Conservation (phyloP, 1,140 invertebrate species). For the Drosophila melanogaster region DNA sequence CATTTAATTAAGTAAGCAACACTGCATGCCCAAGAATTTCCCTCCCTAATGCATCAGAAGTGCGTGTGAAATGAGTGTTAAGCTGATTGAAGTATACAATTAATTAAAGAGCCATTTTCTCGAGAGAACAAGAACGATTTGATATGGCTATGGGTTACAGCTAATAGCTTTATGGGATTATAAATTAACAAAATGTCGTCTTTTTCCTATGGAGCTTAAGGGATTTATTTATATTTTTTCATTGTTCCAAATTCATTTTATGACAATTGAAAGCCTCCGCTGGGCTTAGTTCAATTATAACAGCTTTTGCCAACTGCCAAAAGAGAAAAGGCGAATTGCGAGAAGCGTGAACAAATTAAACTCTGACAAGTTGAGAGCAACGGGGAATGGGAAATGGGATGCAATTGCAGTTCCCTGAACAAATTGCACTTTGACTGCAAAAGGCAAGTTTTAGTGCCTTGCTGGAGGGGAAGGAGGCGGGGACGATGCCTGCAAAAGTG, state of each 20-base stretch:
- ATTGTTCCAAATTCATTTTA: slow-evolving; percentile 28
- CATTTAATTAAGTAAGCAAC: slow-evolving; percentile 49
- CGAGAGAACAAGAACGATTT: background rate
- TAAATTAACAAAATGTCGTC: slow-evolving; percentile 13
- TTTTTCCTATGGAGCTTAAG: slow-evolving; percentile 8
- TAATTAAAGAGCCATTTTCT: slow-evolving; percentile 28
- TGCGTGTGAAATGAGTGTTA: slow-evolving; percentile 40
- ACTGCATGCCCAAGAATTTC: slow-evolving; percentile 21
- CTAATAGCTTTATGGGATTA: slow-evolving; percentile 28
- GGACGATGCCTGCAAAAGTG: slow-evolving; percentile 42
- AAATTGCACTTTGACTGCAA: slow-evolving; percentile 79
- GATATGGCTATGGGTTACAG: slow-evolving; percentile 1
- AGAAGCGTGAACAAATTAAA: slow-evolving; percentile 75
- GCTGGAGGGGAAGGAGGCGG: slow-evolving; percentile 8
- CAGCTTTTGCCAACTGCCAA: slow-evolving; percentile 53
- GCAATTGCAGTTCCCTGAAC: slow-evolving; percentile 61
- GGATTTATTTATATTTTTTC: slow-evolving; percentile 7
- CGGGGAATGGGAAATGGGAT: slow-evolving; percentile 4
- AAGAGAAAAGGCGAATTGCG: slow-evolving; percentile 44
- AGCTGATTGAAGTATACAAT: slow-evolving; percentile 46
- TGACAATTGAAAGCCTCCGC: slow-evolving; percentile 38
- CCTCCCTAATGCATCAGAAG: slow-evolving; percentile 19
- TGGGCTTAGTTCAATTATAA: slow-evolving; percentile 52
- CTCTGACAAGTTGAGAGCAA: slow-evolving; percentile 49
- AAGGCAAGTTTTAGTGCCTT: slow-evolving; percentile 70